Evolutionary conservation across 2,113 vertebrate genomes (phyloP).

Genomic region (Ivindomyrus marchei): DNA sequence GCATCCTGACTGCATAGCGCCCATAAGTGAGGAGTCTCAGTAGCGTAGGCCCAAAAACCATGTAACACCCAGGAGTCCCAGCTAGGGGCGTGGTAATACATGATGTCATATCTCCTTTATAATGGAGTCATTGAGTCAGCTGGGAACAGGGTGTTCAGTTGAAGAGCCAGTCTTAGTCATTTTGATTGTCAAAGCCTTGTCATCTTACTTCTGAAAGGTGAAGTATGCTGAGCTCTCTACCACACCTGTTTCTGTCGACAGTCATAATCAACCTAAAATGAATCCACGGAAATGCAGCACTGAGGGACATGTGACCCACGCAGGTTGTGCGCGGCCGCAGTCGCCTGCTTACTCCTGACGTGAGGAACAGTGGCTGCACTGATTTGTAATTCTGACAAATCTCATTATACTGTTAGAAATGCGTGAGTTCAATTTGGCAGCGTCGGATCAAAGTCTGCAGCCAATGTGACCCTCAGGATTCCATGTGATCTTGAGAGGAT

Average conservation of each 20-base stretch:
- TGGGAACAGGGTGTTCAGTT: not conserved
- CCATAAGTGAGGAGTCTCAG: not conserved
- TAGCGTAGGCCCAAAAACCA: not conserved
- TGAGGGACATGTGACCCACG: slow-evolving; percentile 49
- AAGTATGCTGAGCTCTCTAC: not conserved
- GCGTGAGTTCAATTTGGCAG: slow-evolving; percentile 42
- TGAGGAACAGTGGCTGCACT: slow-evolving; percentile 57
- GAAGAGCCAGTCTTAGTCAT: not conserved
- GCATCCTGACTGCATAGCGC: not conserved
- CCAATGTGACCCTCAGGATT: not conserved
- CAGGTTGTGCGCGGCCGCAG: slow-evolving; percentile 49
- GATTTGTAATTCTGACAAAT: slow-evolving; percentile 60
- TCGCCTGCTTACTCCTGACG: slow-evolving; percentile 53
- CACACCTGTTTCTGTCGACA: not conserved
- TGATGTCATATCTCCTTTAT: slow-evolving; percentile 8
- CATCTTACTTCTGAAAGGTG: not conserved
- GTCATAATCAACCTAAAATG: not conserved
- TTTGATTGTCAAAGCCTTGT: not conserved
- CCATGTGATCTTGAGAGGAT: not conserved
- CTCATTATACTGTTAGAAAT: slow-evolving; percentile 53
- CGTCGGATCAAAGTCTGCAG: not conserved
- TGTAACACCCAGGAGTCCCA: not conserved
- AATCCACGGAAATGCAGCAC: not conserved
- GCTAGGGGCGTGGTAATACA: not conserved
- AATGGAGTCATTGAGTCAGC: not conserved